These are phyloP conservation scores for Threskiornis aethiopicus DNA, from an alignment of 2,797 vertebrate genomes.

Conservation along the genomic window DNA sequence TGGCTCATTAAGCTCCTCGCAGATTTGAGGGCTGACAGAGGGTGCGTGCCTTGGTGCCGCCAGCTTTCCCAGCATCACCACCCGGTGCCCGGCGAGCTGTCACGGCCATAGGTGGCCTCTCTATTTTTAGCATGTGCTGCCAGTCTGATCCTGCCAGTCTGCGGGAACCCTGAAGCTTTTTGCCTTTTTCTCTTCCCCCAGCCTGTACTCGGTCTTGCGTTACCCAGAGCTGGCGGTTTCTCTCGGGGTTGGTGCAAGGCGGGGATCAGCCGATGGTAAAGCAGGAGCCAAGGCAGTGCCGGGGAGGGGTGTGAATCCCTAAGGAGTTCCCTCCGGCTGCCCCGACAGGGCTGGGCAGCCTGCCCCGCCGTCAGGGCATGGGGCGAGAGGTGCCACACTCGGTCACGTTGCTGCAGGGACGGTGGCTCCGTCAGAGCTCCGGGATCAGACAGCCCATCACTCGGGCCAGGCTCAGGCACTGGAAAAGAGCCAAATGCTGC, in stretches of 20 bases:
- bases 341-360: not conserved
- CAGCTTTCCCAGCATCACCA: not conserved
- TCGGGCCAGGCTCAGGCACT: not conserved
- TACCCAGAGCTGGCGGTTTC: not conserved
- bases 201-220: not conserved
- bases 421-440: not conserved
- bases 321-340: not conserved
- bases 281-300: not conserved
- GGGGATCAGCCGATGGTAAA: not conserved
- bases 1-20: not conserved
- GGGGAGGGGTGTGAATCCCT: not conserved
- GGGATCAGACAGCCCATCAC: not conserved
- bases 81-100: not conserved
- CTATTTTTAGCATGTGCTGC: not conserved
- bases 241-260: not conserved
- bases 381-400: not conserved
- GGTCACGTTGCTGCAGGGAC: not conserved
- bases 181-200: not conserved
- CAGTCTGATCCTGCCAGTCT: rapidly evolving
- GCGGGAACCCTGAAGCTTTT: not conserved
- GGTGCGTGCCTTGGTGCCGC: no score
- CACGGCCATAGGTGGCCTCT: not conserved
- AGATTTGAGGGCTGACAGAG: not conserved
- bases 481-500: not conserved
- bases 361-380: rapidly evolving